Base-by-base conservation (phyloP, 2,888 invertebrate species). In the Agrotis exclamationis region DNA sequence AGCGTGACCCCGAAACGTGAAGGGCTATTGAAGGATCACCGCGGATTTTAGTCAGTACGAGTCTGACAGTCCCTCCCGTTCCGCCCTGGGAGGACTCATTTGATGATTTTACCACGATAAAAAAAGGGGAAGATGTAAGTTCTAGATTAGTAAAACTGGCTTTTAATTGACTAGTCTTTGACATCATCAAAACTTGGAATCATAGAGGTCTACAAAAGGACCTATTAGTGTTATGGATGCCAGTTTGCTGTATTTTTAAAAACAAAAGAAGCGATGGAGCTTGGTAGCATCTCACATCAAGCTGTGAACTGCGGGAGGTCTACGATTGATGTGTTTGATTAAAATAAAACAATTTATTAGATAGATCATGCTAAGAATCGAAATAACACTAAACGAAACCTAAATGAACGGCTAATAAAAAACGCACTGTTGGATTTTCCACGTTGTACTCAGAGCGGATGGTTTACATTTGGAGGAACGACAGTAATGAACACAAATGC, bases 191-290 rank as follows among this genome's bases (percentile, higher is more conserved):
- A 50, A 28, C 47, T 56, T 20, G 44, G n/a, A 66, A 50, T 33
- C 22, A 51, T 51, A 44, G 6, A 39, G 14, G 5, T 7, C 20
- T 47, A 18, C 20, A 11, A 18, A 22, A 22, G 14, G 63, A 7
- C 22, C 22, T 48, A 39, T 1, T 39, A 11, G 39, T 28, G 28
- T 56, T 28, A 48, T 44, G 44, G 28, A 11, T 33, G 48, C n/a
- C 9, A 48, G 58, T 58, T 47, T 58, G 18, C 24, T 73, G 47
- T 16, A 57, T 45, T 59, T 59, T 69, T 45, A 68, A 70, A 14
- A 70, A 14, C 33, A 13, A 45, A 69, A 53, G 44, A 69, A 69
- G 58, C 18, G n/a, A 2, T 18, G 6, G 18, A 57, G 16, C 4
- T 63, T 33, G n/a, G 28, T 50, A 24, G 44, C n/a, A 13, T n/a